Base-by-base conservation (phyloP, 2,113 vertebrate species). In the Etheostoma spectabile region DNA sequence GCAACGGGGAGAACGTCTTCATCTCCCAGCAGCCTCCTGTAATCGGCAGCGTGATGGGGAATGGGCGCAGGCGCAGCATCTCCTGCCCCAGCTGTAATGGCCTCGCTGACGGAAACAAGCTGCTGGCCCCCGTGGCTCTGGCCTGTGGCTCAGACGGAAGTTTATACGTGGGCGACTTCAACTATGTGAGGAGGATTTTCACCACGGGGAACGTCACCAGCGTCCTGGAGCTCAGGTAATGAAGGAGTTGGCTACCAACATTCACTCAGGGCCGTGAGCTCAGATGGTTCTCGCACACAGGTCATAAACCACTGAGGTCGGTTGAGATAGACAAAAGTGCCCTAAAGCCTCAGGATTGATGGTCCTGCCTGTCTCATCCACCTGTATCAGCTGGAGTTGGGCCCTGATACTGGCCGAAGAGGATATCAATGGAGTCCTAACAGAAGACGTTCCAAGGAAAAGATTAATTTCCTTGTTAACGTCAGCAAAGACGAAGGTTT, bases 61-160 rank as follows among this genome's bases (percentile, higher is more conserved):
- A 99, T 0, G 98, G 98, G 16, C 96, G 98, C 46, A 93, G 97
- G 27, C 96, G 98, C 24, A 99, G 98, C 91, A 99, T 99, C 91
- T 99, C 98, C 77, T 99, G 98, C 88, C 98, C 98, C 8, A 99
- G 98, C 93, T 99, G 98, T 92, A 99, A 99, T 0, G 98, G 98
- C 72, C 96, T 99, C 1, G 98, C 98, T 5, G 97, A 99, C 3
- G 98, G 98, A 45, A 99, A 99, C 94, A 99, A 99, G 82, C 97
- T 99, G 66, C 95, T 99, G 90, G 98, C 98, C 42, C 98, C 98
- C 0, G 96, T 99, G 84, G 98, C 98, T 63, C 92, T 99, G 76
- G 95, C 97, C 0, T 99, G 97, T 24, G 97, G 97, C 59, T 96
- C 97, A 0, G 98, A 99, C 21, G 98, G 98, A 66, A 99, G 98